Evolutionary conservation across 2,113 vertebrate genomes (phyloP), one percentile per base, ranked within the genome.

Genomic region (Nyctibius bracteatus): DNA sequence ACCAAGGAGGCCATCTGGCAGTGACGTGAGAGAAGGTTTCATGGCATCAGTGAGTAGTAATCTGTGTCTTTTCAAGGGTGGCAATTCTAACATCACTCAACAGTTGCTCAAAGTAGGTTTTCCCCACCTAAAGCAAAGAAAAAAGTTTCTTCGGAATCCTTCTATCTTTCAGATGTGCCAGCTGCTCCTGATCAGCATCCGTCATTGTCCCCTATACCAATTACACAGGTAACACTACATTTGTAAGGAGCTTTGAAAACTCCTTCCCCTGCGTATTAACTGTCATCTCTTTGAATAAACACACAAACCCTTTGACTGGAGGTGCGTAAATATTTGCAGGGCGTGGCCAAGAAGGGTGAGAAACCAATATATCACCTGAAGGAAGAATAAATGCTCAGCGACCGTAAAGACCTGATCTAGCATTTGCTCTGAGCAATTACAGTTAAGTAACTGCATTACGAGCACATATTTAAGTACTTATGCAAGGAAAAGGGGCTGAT

Each of bases 391-490:
- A 28, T 39, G 81, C 73, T 92, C 91, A 83, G 83, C 6, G 5
- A 92, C 88, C 27, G 2, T 87, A 57, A 94, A 90, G 71, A 62
- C 54, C 85, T 73, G 58, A 52, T 58, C 59, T 59, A 18, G 2
- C 46, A n/a, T 67, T 91, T 81, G 63, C 90, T 67, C 72, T 57
- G 80, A 88, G 92, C 88, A 96, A 95, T 96, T 96, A 94, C 77
- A 73, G 91, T 94, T 94, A 96, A 94, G 88, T 93, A 94, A 93
- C 91, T 94, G 94, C 94, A 88, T 86, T 28, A 77, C 0, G 7
- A 93, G 92, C 88, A 86, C 94, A 89, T 92, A 95, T 96, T 92
- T 95, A 95, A 93, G 90, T 37, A 83, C 67, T 95, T 91, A 93
- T 37, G 92, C 88, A 93, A 90, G 88, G 88, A 94, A 92, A 95